Percentiles rank a stretch among this genome's conserved stretches.
phyloP scores from a whole-genome alignment of 2,888 invertebrate genomes.

The Blomia tropicalis region DNA sequence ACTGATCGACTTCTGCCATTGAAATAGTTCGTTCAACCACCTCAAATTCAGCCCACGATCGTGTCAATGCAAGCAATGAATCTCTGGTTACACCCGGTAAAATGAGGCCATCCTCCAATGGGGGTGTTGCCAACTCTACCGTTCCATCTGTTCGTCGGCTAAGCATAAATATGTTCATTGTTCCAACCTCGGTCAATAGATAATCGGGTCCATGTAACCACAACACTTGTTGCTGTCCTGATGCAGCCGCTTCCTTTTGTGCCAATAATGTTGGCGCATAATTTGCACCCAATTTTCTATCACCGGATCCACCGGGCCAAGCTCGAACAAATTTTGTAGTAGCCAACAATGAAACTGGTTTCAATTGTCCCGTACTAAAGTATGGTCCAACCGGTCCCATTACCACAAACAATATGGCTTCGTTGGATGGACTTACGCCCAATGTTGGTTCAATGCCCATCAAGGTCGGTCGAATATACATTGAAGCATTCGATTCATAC shows the following conservation, averaged over 20 bases:
- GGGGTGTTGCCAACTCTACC: slow-evolving; percentile 77
- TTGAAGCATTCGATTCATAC: slow-evolving; percentile 58
- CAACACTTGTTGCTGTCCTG: slow-evolving; percentile 78
- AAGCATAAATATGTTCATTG: slow-evolving; percentile 91
- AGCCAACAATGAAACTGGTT: slow-evolving; percentile 69
- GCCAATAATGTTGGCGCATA: slow-evolving; percentile 43
- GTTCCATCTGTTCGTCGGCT: slow-evolving; percentile 77
- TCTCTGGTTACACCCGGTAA: slow-evolving; percentile 83
- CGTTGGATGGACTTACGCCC: slow-evolving; percentile 68
- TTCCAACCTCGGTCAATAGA: slow-evolving; percentile 87
- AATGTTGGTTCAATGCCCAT: slow-evolving; percentile 93
- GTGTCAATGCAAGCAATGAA: slow-evolving; percentile 62
- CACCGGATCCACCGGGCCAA: slow-evolving; percentile 82
- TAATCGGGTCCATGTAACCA: slow-evolving; percentile 91
- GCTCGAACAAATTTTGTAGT: slow-evolving; percentile 61
- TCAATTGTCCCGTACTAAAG: slow-evolving; percentile 50
- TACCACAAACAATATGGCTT: slow-evolving; percentile 78
- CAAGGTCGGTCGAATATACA: slow-evolving; percentile 87
- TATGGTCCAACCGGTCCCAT: slow-evolving; percentile 85
- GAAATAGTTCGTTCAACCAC: slow-evolving; percentile 63
- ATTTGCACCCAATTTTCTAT: slow-evolving; percentile 78
- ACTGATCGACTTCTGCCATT: slow-evolving; percentile 60
- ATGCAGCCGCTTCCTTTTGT: slow-evolving; percentile 51
- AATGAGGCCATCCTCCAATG: slow-evolving; percentile 70
- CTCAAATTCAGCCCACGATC: slow-evolving; percentile 49